Percentiles rank a stretch among this genome's conserved stretches.
phyloP scores from a whole-genome alignment of 35 echinoderm and acorn worm species.

The Apostichopus californicus region DNA sequence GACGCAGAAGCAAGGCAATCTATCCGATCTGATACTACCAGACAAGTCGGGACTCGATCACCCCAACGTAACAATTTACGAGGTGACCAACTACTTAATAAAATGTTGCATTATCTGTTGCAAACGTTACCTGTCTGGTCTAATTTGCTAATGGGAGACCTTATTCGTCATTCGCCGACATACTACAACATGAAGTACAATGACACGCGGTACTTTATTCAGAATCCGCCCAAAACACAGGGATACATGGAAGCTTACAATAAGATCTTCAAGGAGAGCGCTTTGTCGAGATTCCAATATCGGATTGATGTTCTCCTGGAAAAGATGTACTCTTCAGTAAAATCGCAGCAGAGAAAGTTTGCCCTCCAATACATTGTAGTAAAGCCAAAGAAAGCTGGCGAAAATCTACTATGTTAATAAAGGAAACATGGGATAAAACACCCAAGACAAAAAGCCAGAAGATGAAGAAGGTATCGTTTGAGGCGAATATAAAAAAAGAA shows the following conservation, averaged over 20 bases:
- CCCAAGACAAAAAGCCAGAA: too few relatives aligned
- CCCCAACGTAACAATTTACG: neutral
- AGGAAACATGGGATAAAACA: too few relatives aligned
- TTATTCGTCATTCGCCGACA: neutral
- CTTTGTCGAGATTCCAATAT: neutral
- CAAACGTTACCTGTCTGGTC: conserved; percentile 16
- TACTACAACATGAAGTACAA: conserved; percentile 2
- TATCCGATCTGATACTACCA: neutral
- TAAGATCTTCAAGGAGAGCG: conserved; percentile 7
- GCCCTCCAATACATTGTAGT: neutral
- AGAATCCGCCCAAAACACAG: conserved; percentile 1
- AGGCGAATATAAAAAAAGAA: too few relatives aligned
- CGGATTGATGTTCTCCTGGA: neutral
- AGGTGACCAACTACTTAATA: neutral
- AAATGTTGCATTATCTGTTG: neutral
- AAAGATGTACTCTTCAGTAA: neutral
- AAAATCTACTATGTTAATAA: too few relatives aligned
- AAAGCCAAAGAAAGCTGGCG: neutral
- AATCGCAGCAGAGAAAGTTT: conserved; percentile 12
- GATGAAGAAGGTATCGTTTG: too few relatives aligned
- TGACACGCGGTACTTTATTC: too few relatives aligned
- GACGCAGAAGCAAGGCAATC: neutral
- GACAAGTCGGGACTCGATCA: neutral
- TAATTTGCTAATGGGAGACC: neutral
- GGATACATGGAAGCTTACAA: conserved; percentile 32